Conservation (phyloP, 2,888 invertebrate genomes). For the Malacosoma neustria region DNA sequence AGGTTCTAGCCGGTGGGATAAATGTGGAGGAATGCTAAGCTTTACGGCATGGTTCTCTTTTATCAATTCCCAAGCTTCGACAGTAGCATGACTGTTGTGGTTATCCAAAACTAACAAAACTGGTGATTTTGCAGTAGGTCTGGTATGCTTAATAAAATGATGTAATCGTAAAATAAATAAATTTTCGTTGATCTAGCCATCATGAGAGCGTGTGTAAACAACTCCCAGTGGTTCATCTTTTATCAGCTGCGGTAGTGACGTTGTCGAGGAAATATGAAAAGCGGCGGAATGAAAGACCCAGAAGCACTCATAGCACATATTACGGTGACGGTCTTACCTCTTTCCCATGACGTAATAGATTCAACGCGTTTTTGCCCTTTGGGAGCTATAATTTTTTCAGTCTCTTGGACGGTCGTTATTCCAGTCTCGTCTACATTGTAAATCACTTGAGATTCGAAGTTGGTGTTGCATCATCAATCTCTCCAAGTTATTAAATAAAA, state of each 20-base stretch:
- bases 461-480: not conserved
- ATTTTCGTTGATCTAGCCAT: not conserved
- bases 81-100: too few species aligned
- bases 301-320: constrained; percentile 1
- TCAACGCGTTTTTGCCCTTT: constrained; percentile 4
- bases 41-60: too few species aligned
- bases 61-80: too few species aligned
- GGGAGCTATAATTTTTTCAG: not conserved
- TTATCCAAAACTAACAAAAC: too few species aligned
- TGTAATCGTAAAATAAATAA: too few species aligned
- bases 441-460: not conserved
- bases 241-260: too few species aligned
- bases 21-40: too few species aligned
- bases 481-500: not conserved
- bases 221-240: too few species aligned
- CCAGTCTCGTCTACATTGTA: constrained; percentile 1
- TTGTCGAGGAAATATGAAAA: not conserved
- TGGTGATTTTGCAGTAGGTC: too few species aligned
- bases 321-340: constrained; percentile 2
- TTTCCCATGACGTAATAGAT: constrained; percentile 1
- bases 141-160: too few species aligned
- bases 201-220: not conserved
- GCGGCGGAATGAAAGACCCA: not conserved
- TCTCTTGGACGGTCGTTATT: constrained; percentile 2
- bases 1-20: too few species aligned